Evolutionary conservation across 2,113 vertebrate species (phyloP).

Genomic region (Archilochus colubris): DNA sequence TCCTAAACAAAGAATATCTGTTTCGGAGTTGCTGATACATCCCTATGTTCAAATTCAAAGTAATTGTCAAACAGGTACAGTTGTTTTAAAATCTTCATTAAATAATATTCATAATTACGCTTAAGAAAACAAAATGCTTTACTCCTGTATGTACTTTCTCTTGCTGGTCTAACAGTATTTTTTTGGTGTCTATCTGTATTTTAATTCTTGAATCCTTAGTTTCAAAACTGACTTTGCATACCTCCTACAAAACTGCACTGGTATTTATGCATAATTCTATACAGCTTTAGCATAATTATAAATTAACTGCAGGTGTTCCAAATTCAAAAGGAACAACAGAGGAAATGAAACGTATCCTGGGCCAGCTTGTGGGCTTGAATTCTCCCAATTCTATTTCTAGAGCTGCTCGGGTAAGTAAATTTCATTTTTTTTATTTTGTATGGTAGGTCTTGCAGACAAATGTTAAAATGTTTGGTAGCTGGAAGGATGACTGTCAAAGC

Average conservation of each 20-base stretch:
- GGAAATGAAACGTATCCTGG: slow-evolving; percentile 89
- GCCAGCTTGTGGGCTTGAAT: slow-evolving; percentile 90
- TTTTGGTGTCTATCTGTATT: background rate
- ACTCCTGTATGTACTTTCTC: background rate
- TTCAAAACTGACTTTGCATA: background rate
- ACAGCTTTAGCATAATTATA: background rate
- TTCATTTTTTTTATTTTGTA: background rate
- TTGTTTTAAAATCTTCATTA: background rate
- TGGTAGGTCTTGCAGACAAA: background rate
- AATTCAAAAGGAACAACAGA: slow-evolving; percentile 70
- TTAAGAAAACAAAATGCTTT: background rate
- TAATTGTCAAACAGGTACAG: slow-evolving; percentile 79
- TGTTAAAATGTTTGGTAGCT: background rate
- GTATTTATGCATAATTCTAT: background rate
- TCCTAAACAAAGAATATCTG: slow-evolving; percentile 90
- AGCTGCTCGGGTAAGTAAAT: slow-evolving; percentile 87
- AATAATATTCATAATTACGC: background rate
- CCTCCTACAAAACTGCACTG: background rate
- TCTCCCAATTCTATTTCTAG: slow-evolving; percentile 94
- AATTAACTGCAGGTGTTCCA: slow-evolving; percentile 59
- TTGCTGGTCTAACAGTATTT: background rate
- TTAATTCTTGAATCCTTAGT: background rate
- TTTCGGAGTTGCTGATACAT: slow-evolving; percentile 88
- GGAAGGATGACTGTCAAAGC: background rate
- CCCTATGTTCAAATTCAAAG: slow-evolving; percentile 89